Base-by-base conservation (phyloP, 2,888 invertebrate genomes). In the Drosophila buzzatii region DNA sequence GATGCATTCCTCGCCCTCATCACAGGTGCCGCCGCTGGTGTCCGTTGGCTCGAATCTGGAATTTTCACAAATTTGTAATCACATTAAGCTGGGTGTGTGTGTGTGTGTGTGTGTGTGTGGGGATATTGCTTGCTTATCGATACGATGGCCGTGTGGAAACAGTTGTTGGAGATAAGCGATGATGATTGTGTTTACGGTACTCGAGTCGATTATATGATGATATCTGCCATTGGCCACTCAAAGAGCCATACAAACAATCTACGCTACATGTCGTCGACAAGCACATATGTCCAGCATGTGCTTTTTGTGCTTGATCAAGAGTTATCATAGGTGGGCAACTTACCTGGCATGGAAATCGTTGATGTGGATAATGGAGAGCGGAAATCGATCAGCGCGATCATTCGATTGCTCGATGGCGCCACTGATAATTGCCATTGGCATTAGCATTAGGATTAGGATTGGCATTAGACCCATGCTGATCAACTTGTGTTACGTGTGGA, bases 41-140 rank as follows among this genome's bases (percentile, higher is more conserved):
- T 95, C 95, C 0, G 95, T 95, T 79, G 96, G 94, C 83, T 95
- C 95, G 73, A 95, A 95, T 88, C 96, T 96, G 39, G n/a, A 2
- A 39, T 8, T 39, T 16, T 23, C 16, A 37, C n/a, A 14, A 52
- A 52, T 23, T 20, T 37, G 14, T 16, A 18, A 33, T 35, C 51
- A 18, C 33, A n/a, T 33, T 33, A 16, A 5, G 2, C 23, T 23
- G 4, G 4, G 5, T 27, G 4, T 27, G 27, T 27, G 27, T 27
- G 5, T 27, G 27, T 27, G 27, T 27, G 27, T 27, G n/a, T 37
- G 4, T 27, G 10, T 41, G 14, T 8, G 20, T 9, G 27, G 23
- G n/a, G 27, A 53, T 53, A 33, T 23, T 39, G 23, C 14, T 2
- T 14, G 37, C 55, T 55, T 55, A 55, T 55, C 55, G 55, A 23